Conservation (phyloP, 1,140 invertebrate species). For the Lordiphosa clarofinis region DNA sequence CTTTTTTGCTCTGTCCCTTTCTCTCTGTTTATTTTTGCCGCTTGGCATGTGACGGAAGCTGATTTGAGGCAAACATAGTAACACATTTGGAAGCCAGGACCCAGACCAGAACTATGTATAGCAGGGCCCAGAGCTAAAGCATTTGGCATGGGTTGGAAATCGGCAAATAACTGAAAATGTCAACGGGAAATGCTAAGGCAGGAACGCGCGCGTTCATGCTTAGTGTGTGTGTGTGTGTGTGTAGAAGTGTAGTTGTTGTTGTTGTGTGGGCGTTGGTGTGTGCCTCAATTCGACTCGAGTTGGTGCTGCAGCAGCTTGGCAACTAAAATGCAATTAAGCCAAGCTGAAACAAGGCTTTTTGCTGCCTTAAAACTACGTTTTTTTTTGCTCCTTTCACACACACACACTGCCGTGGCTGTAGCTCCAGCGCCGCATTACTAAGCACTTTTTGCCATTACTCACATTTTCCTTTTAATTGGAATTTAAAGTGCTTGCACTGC, state of each 20-base stretch:
- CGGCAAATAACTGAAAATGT: constrained; percentile 77
- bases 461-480: constrained; percentile 79
- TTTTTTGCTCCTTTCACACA: constrained; percentile 4
- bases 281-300: constrained; percentile 15
- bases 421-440: constrained; percentile 47
- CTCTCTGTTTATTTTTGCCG: constrained; percentile 67
- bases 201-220: constrained; percentile 58
- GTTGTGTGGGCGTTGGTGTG: constrained; percentile 35
- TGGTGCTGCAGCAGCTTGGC: constrained; percentile 47
- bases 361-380: constrained; percentile 51
- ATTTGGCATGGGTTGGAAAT: constrained; percentile 62
- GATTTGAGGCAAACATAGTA: constrained; percentile 77
- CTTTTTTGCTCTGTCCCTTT: not conserved
- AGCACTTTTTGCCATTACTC: constrained; percentile 79
- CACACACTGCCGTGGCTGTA: not conserved
- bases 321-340: constrained; percentile 77
- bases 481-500: constrained; percentile 65
- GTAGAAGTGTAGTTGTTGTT: constrained; percentile 52
- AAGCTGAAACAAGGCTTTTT: constrained; percentile 74
- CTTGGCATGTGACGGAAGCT: constrained; percentile 75
- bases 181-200: constrained; percentile 54
- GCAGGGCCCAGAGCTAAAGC: constrained; percentile 6
- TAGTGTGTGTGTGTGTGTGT: constrained; percentile 28
- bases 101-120: not conserved
- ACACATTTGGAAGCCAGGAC: constrained; percentile 57